Evolutionary conservation across 35 echinoderm and acorn worm species (phyloP), one percentile per base, ranked within the genome.

Genomic region (Apostichopus parvimensis): DNA sequence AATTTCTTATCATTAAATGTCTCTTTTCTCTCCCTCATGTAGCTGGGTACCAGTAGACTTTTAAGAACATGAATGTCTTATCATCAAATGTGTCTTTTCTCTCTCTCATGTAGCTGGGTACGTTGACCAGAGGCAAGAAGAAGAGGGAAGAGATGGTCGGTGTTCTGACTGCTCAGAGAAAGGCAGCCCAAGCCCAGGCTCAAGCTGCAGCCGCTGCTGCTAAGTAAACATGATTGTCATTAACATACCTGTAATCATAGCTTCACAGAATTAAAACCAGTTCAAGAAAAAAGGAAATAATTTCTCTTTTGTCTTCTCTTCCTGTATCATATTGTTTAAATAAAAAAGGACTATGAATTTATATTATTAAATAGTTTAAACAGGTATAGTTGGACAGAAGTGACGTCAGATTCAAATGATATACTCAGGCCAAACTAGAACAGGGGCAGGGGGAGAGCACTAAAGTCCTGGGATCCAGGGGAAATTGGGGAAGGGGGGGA

Each of bases 81-180:
- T 60, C 57, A 28, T 28, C 57, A 60, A 60, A 60, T 91, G 96
- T 60, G 11, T 8, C 57, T 60, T 6, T 11, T 1, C 58, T 12
- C 28, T 45, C 58, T 11, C 58, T 61, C 58, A 61, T 61, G 12
- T 78, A 99, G 97, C 86, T 99, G 68, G 97, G 97, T 80, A 99
- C 93, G 45, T 86, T 96, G 58, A 60, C 91, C 34, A 93, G 97
- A 61, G 97, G 97, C 80, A 84, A 91, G 81, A 96, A 93, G 89
- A 99, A 99, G 95, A 77, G 97, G 62, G 97, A 99, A 77, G 97
- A 99, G 53, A 94, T 99, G 91, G 80, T 87, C 9, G 87, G 78
- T 20, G 92, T 91, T 71, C 71, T 96, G 4, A 93, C 95, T 61
- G 93, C 94, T 53, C 93, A 96, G 88, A 99, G 97, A 81, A 99